Evolutionary conservation across 2,113 vertebrate genomes (phyloP).

Genomic region (Dolichotis patagonum): DNA sequence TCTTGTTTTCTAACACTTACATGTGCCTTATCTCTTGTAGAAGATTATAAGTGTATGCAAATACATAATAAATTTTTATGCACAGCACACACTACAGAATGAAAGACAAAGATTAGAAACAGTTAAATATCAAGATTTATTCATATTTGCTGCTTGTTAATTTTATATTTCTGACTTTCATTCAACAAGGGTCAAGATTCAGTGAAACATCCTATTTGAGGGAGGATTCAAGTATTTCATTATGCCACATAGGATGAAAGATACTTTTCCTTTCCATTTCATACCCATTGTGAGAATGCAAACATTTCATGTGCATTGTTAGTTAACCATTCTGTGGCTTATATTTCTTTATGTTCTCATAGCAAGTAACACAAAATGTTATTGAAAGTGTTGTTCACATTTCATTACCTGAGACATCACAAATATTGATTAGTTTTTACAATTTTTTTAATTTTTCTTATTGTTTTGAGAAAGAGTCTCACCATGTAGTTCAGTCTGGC

Average conservation of each 20-base stretch:
- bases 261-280: background rate
- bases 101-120: background rate
- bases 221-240: background rate
- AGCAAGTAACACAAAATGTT: background rate
- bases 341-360: background rate
- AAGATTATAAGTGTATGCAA: background rate
- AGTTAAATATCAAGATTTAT: background rate
- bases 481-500: background rate
- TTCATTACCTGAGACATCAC: slow-evolving; percentile 2
- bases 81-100: background rate
- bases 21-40: background rate
- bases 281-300: background rate
- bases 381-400: background rate
- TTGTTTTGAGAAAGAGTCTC: background rate
- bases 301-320: background rate
- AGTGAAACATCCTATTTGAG: background rate
- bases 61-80: background rate
- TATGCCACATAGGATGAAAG: background rate
- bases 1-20: background rate
- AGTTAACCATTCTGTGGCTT: background rate
- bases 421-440: slow-evolving; percentile 17
- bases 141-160: background rate
- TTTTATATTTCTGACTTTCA: background rate
- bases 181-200: background rate
- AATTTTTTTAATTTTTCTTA: background rate